Conservation (phyloP, 2,113 vertebrate species). For the Coptodon rendalli region DNA sequence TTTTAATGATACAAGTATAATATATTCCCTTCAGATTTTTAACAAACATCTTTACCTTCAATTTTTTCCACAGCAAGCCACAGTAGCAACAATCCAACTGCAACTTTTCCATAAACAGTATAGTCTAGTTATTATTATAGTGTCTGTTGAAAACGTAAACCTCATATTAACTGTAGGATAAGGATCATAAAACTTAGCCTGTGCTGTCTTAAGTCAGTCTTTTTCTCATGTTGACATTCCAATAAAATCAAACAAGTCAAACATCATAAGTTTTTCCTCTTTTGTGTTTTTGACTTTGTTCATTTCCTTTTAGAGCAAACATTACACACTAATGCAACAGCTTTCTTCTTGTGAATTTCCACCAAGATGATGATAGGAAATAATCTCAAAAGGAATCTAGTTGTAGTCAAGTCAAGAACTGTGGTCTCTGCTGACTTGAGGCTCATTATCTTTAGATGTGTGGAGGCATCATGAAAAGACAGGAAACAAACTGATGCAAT, state of each 20-base stretch:
- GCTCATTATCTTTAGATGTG: neutral
- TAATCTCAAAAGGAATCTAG: neutral
- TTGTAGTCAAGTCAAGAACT: neutral
- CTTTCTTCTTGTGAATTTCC: neutral
- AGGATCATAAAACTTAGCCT: neutral
- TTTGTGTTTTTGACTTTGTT: neutral
- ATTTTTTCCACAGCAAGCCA: neutral
- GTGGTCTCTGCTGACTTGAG: neutral
- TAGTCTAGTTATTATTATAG: neutral
- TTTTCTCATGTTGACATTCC: neutral
- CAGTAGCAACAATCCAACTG: neutral
- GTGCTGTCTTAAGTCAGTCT: neutral
- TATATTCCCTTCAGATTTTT: neutral
- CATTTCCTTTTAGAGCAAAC: neutral
- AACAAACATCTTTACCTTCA: neutral
- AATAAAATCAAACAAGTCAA: neutral
- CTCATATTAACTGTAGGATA: neutral
- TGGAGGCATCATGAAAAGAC: neutral
- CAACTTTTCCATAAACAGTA: neutral
- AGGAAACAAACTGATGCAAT: neutral
- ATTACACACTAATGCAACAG: neutral
- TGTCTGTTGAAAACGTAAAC: accelerated
- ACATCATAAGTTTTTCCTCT: neutral
- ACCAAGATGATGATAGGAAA: neutral
- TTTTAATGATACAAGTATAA: neutral